These are phyloP conservation scores for Apogon hyalosoma DNA, from an alignment of 2,797 vertebrate genomes.

Conservation along the genomic window DNA sequence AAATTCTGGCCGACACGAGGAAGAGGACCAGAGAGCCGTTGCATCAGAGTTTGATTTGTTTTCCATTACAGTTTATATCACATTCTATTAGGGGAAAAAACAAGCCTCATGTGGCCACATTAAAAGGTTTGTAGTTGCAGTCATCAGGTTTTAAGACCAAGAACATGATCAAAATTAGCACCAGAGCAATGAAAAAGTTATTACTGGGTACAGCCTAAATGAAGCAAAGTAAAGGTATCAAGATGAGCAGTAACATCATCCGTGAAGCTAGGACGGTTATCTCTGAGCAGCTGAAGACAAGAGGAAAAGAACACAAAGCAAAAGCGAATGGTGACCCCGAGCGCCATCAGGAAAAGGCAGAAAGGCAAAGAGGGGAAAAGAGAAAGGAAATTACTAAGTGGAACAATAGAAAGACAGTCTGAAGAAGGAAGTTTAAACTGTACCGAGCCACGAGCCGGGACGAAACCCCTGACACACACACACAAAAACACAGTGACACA, in stretches of 20 bases:
- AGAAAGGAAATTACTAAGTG: slow-evolving; percentile 69
- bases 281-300: slow-evolving; percentile 3
- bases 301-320: slow-evolving; percentile 1
- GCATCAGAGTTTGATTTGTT: slow-evolving; percentile 21
- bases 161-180: slow-evolving; percentile 6
- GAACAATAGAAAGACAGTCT: slow-evolving; percentile 72
- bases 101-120: neutral
- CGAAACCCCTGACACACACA: slow-evolving; percentile 20
- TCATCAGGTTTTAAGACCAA: slow-evolving; percentile 1
- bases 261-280: slow-evolving; percentile 18
- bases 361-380: slow-evolving; percentile 62
- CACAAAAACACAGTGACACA: slow-evolving; percentile 10
- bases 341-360: slow-evolving; percentile 59
- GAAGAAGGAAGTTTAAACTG: slow-evolving; percentile 65
- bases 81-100: slow-evolving; percentile 5
- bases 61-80: slow-evolving; percentile 22
- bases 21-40: slow-evolving; percentile 17
- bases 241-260: slow-evolving; percentile 11
- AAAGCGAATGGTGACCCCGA: slow-evolving; percentile 34
- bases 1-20: slow-evolving; percentile 22
- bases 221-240: slow-evolving; percentile 8
- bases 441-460: slow-evolving; percentile 52
- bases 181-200: slow-evolving; percentile 12
- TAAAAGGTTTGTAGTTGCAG: slow-evolving; percentile 6
- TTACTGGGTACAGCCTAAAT: neutral